phyloP scores from a whole-genome alignment of 1,140 invertebrate species.

The Bombus breviceps region DNA sequence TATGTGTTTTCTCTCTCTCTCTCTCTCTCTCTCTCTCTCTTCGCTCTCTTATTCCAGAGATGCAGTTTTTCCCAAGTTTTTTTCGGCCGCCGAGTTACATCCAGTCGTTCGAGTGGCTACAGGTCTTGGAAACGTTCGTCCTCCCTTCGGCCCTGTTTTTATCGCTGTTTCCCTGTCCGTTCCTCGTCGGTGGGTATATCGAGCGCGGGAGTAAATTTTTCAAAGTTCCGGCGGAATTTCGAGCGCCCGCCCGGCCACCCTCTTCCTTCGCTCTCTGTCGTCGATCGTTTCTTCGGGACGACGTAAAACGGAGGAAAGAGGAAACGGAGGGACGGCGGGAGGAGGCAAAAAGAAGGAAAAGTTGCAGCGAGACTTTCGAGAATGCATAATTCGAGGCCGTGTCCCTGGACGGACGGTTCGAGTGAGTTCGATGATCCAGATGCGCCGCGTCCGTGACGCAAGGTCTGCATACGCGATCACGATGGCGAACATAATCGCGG shows the following conservation, averaged over 20 bases:
- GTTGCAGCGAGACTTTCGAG: not conserved
- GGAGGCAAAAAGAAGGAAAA: not conserved
- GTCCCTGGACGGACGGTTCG: conserved; percentile 9
- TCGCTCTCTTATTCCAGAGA: not conserved
- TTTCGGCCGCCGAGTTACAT: not conserved
- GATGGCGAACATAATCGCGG: conserved; percentile 38
- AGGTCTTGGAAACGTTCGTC: no score
- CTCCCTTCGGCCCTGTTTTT: not conserved
- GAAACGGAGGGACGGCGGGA: no score
- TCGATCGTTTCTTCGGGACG: not conserved
- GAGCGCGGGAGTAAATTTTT: conserved; percentile 18
- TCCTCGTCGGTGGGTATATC: not conserved
- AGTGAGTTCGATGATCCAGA: conserved; percentile 47
- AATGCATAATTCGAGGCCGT: conserved; percentile 32
- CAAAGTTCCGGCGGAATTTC: not conserved
- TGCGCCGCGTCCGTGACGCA: conserved; percentile 17
- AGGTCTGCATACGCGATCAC: conserved; percentile 38
- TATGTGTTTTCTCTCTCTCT: not conserved
- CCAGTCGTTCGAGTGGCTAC: not conserved
- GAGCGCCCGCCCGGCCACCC: not conserved
- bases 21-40: no score
- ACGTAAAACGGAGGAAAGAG: not conserved
- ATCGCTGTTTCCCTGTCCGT: not conserved
- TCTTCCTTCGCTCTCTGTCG: not conserved
- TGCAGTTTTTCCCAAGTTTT: not conserved